Evolutionary conservation across 1,140 invertebrate species (phyloP), one percentile per base, ranked within the genome.

Genomic region (Phortica variegata): DNA sequence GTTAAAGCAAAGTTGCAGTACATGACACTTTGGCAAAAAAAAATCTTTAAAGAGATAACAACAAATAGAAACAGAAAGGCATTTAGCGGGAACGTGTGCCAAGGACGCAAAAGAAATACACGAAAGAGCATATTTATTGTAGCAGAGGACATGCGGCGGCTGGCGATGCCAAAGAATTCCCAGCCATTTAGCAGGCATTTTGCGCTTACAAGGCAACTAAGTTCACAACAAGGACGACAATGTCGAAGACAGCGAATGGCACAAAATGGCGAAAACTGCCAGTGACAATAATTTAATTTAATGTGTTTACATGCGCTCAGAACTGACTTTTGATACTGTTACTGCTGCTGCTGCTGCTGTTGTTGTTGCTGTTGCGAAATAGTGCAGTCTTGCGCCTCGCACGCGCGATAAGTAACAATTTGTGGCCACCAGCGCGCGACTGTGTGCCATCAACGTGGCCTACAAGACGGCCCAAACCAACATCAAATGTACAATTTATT

Each of bases 291-390:
- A 66, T 66, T 66, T 68, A 66, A 66, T 66, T 66, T 66, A 66
- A 66, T 66, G 63, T 66, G 57, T 66, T 66, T 66, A 63, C 63
- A 66, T 68, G 60, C 63, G n/a, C n/a, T n/a, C n/a, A n/a, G n/a
- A n/a, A n/a, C n/a, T n/a, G n/a, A n/a, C n/a, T n/a, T n/a, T n/a
- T n/a, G n/a, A n/a, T n/a, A n/a, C n/a, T n/a, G n/a, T n/a, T n/a
- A n/a, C n/a, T n/a, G n/a, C n/a, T n/a, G n/a, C n/a, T n/a, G n/a
- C n/a, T n/a, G n/a, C n/a, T n/a, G n/a, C n/a, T n/a, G n/a, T n/a
- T n/a, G n/a, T n/a, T n/a, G n/a, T n/a, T n/a, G n/a, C n/a, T n/a
- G n/a, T n/a, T n/a, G n/a, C n/a, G n/a, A n/a, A n/a, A n/a, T n/a
- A n/a, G n/a, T n/a, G n/a, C n/a, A n/a, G n/a, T n/a, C n/a, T n/a